Percentiles rank a stretch among this genome's conserved stretches.
phyloP scores from a whole-genome alignment of 1,140 invertebrate species.

The Eurytemora carolleeae region DNA sequence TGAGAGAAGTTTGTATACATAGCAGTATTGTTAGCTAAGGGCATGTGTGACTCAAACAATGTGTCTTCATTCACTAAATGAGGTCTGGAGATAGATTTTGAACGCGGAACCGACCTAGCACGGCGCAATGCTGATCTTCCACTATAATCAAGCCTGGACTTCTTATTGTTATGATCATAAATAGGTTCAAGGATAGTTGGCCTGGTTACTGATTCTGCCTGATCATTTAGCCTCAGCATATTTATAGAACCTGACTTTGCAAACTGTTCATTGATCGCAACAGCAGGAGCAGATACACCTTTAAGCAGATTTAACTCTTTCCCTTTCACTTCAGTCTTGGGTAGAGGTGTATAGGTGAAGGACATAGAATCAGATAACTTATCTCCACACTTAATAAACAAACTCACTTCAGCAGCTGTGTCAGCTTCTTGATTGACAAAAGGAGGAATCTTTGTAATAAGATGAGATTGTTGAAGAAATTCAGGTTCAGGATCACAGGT shows the following conservation, averaged over 20 bases:
- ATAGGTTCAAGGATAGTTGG: too few species aligned
- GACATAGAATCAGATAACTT: slow-evolving; percentile 67
- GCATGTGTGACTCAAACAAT: neutral
- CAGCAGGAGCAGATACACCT: too few species aligned
- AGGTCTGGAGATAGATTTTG: neutral
- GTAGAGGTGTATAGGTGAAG: slow-evolving; percentile 55
- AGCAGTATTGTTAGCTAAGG: too few species aligned
- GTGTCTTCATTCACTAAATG: neutral
- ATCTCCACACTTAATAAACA: slow-evolving; percentile 62
- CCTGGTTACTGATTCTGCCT: too few species aligned
- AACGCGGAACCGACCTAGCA: neutral
- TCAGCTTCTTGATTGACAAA: slow-evolving; percentile 42
- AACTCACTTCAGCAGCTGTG: slow-evolving; percentile 42
- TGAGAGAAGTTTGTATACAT: too few species aligned
- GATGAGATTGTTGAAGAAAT: slow-evolving; percentile 31
- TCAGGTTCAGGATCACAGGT: slow-evolving; percentile 37
- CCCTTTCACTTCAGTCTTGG: too few species aligned
- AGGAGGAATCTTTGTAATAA: slow-evolving; percentile 69
- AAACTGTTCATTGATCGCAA: neutral
- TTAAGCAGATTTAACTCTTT: too few species aligned
- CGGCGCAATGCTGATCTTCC: too few species aligned
- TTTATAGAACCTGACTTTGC: too few species aligned
- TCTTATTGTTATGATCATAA: too few species aligned
- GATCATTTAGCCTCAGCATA: too few species aligned
- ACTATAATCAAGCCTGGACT: too few species aligned